phyloP scores from a whole-genome alignment of 2,113 vertebrate species.

The Etia nguti region DNA sequence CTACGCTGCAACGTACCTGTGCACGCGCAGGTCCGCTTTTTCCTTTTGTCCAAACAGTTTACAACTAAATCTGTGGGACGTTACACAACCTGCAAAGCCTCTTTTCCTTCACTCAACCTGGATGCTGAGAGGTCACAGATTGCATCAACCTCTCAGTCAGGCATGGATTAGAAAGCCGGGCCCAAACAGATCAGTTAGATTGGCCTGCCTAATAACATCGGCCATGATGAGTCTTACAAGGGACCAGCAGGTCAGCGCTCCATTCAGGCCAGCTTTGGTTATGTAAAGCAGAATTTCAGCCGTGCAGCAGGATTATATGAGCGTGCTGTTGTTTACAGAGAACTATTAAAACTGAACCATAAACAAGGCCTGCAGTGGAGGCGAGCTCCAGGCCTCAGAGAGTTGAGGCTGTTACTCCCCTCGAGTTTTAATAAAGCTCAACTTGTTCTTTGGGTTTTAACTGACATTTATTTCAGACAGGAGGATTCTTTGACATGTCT shows the following conservation, averaged over 20 bases:
- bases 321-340: not conserved
- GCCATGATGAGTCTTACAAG: not conserved
- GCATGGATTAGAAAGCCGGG: not conserved
- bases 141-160: not conserved
- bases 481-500: too few species aligned
- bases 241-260: not conserved
- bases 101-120: not conserved
- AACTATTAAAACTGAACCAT: not conserved
- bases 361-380: not conserved
- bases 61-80: not conserved
- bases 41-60: not conserved
- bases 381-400: not conserved
- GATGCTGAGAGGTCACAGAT: not conserved
- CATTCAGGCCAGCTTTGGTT: not conserved
- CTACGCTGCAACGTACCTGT: too few species aligned
- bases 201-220: not conserved
- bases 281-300: not conserved
- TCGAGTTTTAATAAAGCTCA: too few species aligned
- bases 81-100: conserved; percentile 22
- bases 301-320: not conserved
- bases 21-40: not conserved
- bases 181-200: not conserved
- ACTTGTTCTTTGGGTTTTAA: too few species aligned
- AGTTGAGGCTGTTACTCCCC: too few species aligned
- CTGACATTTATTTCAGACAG: too few species aligned